These are phyloP conservation scores for Bufo gargarizans DNA, from an alignment of 2,113 vertebrate genomes.

Conservation along the genomic window DNA sequence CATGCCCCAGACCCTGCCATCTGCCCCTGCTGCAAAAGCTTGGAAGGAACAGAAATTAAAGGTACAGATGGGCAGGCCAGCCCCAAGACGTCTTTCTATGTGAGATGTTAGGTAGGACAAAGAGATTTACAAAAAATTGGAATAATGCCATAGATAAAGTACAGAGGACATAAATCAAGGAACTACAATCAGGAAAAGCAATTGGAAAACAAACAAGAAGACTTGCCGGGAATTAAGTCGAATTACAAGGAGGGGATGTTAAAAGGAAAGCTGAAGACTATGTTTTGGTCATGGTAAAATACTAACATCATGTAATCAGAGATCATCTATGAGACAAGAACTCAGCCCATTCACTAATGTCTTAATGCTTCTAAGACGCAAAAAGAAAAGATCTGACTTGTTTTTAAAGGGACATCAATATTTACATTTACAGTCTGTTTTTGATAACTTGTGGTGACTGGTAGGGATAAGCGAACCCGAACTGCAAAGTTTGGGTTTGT, in stretches of 20 bases:
- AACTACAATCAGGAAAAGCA: constrained; percentile 6
- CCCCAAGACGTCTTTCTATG: neutral
- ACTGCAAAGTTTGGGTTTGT: too few relatives aligned
- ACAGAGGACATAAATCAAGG: neutral
- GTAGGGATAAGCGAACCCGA: too few relatives aligned
- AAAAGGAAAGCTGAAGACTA: neutral
- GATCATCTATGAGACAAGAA: neutral
- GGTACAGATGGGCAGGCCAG: neutral
- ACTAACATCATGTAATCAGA: neutral
- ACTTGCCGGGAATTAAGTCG: neutral
- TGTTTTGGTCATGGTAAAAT: neutral
- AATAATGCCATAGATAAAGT: neutral
- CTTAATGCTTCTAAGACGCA: neutral
- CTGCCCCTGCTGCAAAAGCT: too few relatives aligned
- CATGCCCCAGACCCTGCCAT: too few relatives aligned
- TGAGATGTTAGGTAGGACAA: neutral
- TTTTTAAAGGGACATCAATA: neutral
- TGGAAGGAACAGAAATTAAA: neutral
- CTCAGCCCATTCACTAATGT: neutral
- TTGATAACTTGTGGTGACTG: too few relatives aligned
- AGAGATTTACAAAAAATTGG: neutral
- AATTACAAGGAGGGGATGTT: neutral
- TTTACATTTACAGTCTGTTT: too few relatives aligned
- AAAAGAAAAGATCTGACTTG: neutral
- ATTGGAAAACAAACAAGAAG: constrained; percentile 1